These are phyloP conservation scores for Orchesella flavescens DNA, from an alignment of 2,888 invertebrate genomes.

Conservation along the genomic window DNA sequence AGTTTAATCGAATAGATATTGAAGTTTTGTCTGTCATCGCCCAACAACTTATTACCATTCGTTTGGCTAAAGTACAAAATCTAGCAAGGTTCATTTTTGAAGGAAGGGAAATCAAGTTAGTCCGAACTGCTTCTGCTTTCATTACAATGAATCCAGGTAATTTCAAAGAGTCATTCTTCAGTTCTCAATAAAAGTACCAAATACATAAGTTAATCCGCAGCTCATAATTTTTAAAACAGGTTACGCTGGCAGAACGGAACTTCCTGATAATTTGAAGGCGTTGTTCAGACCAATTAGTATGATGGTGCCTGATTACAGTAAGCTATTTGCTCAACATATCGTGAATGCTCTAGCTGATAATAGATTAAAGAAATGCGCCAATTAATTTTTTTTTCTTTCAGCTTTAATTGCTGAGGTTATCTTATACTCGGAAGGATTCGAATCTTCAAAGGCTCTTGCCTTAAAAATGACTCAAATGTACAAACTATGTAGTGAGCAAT, in stretches of 20 bases:
- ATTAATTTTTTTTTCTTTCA: too few relatives aligned
- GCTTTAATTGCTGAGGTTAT: constrained; percentile 91
- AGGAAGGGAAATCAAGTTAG: constrained; percentile 87
- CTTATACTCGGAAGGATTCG: constrained; percentile 93
- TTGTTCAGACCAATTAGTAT: constrained; percentile 89
- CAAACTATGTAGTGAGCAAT: constrained; percentile 87
- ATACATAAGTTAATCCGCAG: too few relatives aligned
- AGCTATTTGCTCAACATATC: constrained; percentile 47
- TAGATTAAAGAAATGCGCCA: too few relatives aligned
- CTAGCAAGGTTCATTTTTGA: constrained; percentile 87
- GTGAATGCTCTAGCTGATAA: too few relatives aligned
- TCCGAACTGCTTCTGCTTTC: constrained; percentile 88
- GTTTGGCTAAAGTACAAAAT: constrained; percentile 86
- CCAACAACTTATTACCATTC: constrained; percentile 89
- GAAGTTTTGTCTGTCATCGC: constrained; percentile 91
- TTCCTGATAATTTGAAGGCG: constrained; percentile 91
- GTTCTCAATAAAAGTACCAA: too few relatives aligned
- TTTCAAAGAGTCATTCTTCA: too few relatives aligned
- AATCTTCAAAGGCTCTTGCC: constrained; percentile 89
- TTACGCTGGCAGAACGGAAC: constrained; percentile 81
- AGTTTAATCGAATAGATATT: constrained; percentile 88
- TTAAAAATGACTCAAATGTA: constrained; percentile 96
- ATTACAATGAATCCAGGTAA: constrained; percentile 89
- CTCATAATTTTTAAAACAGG: too few relatives aligned
- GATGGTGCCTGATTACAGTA: constrained; percentile 95